Conservation (phyloP, 2,797 vertebrate genomes). For the Sciurus vulgaris region DNA sequence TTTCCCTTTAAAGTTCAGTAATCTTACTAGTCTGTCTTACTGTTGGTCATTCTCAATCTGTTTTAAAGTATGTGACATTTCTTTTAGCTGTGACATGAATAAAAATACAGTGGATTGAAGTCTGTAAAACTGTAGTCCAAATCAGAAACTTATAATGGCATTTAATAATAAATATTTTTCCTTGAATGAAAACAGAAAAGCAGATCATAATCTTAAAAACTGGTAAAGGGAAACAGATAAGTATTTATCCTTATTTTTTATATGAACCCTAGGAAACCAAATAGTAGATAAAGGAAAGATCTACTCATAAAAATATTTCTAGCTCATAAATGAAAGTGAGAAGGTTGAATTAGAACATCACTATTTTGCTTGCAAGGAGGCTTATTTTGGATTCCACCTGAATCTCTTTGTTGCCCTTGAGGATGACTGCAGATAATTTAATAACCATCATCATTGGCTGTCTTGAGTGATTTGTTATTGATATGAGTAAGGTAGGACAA, state of each 20-base stretch:
- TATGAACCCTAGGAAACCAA: background rate
- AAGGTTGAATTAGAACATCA: background rate
- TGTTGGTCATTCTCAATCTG: background rate
- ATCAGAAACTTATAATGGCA: background rate
- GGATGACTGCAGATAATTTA: conserved; percentile 12
- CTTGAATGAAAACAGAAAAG: conserved; percentile 3
- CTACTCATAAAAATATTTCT: background rate
- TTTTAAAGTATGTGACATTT: background rate
- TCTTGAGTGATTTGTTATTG: conserved; percentile 38
- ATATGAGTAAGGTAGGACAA: background rate
- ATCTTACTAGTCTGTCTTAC: background rate
- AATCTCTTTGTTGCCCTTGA: background rate
- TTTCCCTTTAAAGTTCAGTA: background rate
- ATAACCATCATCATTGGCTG: conserved; percentile 30
- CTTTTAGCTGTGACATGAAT: background rate
- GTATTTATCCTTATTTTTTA: background rate
- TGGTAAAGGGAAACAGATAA: background rate
- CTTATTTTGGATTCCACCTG: conserved; percentile 34
- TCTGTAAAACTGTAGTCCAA: conserved; percentile 14
- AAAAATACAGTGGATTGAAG: background rate
- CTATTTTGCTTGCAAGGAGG: background rate
- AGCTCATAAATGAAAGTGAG: background rate
- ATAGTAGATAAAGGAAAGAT: background rate
- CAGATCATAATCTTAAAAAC: conserved; percentile 25
- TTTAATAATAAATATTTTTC: background rate